Percentiles rank a stretch among this genome's conserved stretches.
phyloP scores from a whole-genome alignment of 2,888 invertebrate species.

The Tenodera sinensis region DNA sequence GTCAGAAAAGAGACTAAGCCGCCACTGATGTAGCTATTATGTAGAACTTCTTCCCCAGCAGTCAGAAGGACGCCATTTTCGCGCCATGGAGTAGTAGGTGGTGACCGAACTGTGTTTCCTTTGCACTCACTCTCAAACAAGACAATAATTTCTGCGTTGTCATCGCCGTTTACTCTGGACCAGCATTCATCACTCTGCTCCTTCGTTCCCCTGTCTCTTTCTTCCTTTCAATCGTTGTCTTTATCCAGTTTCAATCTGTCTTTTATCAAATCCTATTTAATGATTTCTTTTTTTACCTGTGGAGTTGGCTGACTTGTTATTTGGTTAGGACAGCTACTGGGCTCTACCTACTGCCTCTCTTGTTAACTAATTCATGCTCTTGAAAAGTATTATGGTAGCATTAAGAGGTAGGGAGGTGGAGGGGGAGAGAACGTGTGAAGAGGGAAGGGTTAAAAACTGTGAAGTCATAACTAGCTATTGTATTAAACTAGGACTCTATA shows the following conservation, averaged over 20 bases:
- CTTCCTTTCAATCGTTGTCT: constrained; percentile 13
- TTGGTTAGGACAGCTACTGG: not conserved
- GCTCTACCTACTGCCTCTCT: not conserved
- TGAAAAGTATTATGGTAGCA: not conserved
- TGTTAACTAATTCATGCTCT: constrained; percentile 15
- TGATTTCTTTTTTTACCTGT: constrained; percentile 10
- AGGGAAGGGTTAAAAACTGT: not conserved
- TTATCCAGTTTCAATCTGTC: constrained; percentile 16
- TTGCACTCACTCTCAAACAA: not conserved
- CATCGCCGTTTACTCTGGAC: constrained; percentile 1
- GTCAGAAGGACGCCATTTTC: not conserved
- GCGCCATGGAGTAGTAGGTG: not conserved
- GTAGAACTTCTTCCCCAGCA: not conserved
- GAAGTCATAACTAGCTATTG: constrained; percentile 13
- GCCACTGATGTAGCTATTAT: not conserved
- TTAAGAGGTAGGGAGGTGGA: not conserved
- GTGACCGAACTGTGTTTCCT: not conserved
- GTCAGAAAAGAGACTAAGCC: not conserved
- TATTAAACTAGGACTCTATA: constrained; percentile 2
- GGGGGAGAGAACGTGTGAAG: not conserved
- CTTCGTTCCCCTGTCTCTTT: not conserved
- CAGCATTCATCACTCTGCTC: not conserved
- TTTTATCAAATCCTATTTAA: constrained; percentile 18
- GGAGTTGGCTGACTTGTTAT: not conserved
- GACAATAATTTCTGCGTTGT: constrained; percentile 9